Evolutionary conservation across 1,140 invertebrate species (phyloP).

Genomic region (Hyphantria cunea): DNA sequence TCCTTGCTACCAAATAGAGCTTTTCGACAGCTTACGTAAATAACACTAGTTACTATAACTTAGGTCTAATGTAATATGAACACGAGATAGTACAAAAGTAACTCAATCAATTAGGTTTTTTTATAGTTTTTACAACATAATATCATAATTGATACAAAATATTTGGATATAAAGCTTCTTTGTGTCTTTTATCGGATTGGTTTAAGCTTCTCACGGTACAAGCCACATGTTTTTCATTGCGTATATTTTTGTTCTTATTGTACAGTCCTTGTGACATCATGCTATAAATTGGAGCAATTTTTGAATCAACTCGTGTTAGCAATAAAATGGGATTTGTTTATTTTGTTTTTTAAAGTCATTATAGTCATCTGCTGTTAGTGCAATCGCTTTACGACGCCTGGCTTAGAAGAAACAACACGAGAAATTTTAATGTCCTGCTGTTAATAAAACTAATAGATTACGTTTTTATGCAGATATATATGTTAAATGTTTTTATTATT

Average conservation of each 20-base stretch:
- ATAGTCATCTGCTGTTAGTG: constrained; percentile 34
- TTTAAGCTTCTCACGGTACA: constrained; percentile 69
- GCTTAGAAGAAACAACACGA: too few species aligned
- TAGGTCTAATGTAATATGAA: too few species aligned
- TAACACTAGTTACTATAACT: too few species aligned
- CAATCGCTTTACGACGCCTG: constrained; percentile 15
- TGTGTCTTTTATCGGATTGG: constrained; percentile 54
- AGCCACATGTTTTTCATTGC: constrained; percentile 71
- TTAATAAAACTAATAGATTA: too few species aligned
- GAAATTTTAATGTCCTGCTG: too few species aligned
- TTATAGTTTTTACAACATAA: too few species aligned
- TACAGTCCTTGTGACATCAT: constrained; percentile 65
- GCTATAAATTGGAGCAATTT: constrained; percentile 72
- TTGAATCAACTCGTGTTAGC: constrained; percentile 64
- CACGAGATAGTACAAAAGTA: too few species aligned
- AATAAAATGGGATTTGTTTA: constrained; percentile 72
- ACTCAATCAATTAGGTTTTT: too few species aligned
- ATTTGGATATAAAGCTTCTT: constrained; percentile 41
- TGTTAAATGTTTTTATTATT: too few species aligned
- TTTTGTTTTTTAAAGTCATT: constrained; percentile 63
- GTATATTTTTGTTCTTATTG: constrained; percentile 69
- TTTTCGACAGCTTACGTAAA: too few species aligned
- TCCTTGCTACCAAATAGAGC: too few species aligned
- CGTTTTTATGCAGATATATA: too few species aligned
- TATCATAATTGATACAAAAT: constrained; percentile 35